Evolutionary conservation across 2,888 invertebrate genomes (phyloP).

Genomic region (Coelogynopora nodosa): DNA sequence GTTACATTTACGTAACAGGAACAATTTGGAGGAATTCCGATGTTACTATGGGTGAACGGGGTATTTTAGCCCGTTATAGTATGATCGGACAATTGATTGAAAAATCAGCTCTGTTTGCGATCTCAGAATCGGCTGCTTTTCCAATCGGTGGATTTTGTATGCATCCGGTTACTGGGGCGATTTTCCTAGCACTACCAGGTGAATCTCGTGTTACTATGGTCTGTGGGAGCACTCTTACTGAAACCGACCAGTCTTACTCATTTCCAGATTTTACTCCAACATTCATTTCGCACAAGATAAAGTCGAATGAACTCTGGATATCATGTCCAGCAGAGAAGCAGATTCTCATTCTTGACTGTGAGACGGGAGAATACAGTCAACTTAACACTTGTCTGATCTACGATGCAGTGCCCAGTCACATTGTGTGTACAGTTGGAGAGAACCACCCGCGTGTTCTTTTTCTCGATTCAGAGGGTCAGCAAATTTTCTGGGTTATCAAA

Average conservation of each 20-base stretch:
- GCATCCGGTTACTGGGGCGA: not conserved
- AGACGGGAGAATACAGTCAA: not conserved
- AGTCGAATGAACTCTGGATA: not conserved
- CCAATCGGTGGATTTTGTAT: not conserved
- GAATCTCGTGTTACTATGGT: not conserved
- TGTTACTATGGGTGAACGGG: not conserved
- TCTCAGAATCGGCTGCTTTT: not conserved
- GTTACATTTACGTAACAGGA: not conserved
- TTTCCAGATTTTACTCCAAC: constrained; percentile 3
- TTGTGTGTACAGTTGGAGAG: not conserved
- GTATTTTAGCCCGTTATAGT: not conserved
- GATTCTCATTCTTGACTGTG: not conserved
- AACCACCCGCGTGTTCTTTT: not conserved
- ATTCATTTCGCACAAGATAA: not conserved
- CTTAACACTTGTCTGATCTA: not conserved
- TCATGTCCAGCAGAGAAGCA: not conserved
- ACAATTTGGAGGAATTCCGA: not conserved
- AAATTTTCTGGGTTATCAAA: not conserved
- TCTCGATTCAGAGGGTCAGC: not conserved
- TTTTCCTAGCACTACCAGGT: not conserved
- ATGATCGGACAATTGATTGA: not conserved
- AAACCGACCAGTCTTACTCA: not conserved
- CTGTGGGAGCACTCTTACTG: not conserved
- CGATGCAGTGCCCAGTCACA: not conserved
- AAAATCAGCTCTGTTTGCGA: not conserved